Conservation (phyloP, 2,888 invertebrate species). For the Bellardia pandia region DNA sequence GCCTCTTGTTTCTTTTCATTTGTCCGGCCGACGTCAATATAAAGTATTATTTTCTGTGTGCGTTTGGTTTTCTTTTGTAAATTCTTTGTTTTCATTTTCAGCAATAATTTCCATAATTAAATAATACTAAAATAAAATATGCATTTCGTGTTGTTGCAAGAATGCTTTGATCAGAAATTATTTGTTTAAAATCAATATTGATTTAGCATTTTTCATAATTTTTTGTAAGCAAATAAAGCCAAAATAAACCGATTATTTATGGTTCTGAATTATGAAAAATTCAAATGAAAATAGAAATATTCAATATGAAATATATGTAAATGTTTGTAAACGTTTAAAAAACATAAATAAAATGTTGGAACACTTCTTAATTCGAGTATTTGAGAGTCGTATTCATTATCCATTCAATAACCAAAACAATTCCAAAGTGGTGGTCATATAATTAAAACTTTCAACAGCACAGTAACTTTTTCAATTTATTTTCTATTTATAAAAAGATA, state of each 20-base stretch:
- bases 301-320: too few species aligned
- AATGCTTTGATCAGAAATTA: constrained; percentile 23
- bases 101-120: constrained; percentile 39
- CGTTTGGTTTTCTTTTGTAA: not conserved
- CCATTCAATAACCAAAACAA: too few species aligned
- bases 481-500: too few species aligned
- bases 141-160: constrained; percentile 29
- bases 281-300: too few species aligned
- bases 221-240: not conserved
- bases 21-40: constrained; percentile 16
- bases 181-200: constrained; percentile 8
- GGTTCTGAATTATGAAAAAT: too few species aligned
- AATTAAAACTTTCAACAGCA: too few species aligned
- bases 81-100: not conserved
- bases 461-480: too few species aligned
- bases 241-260: not conserved
- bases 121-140: constrained; percentile 12
- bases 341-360: too few species aligned
- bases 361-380: too few species aligned
- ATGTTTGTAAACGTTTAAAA: too few species aligned
- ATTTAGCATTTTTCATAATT: not conserved
- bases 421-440: too few species aligned
- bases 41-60: not conserved
- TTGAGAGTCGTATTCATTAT: too few species aligned
- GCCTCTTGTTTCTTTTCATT: constrained; percentile 5